phyloP scores from a whole-genome alignment of 2,113 vertebrate genomes.

The Eonycteris spelaea region DNA sequence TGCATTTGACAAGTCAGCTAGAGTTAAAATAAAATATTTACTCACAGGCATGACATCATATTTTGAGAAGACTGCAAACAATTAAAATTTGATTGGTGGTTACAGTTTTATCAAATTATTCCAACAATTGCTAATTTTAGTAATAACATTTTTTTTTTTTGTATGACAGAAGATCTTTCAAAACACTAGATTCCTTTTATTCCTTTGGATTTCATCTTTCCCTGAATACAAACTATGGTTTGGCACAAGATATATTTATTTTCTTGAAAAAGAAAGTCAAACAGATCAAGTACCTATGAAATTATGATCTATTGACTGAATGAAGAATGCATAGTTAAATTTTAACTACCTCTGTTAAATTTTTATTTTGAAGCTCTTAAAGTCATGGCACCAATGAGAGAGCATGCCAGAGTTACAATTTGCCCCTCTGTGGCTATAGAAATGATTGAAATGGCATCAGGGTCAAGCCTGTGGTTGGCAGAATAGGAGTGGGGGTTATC shows the following conservation, averaged over 20 bases:
- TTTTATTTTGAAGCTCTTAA: neutral
- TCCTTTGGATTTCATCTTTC: neutral
- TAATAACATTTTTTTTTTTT: neutral
- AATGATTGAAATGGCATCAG: neutral
- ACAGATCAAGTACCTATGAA: neutral
- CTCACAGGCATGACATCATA: neutral
- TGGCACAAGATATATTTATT: neutral
- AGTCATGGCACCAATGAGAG: neutral
- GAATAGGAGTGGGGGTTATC: too few species aligned
- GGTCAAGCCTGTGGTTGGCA: neutral
- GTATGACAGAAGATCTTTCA: neutral
- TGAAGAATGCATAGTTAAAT: neutral
- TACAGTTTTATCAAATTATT: neutral
- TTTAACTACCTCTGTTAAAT: neutral
- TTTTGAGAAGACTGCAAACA: neutral
- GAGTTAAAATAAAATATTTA: neutral
- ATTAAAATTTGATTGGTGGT: neutral
- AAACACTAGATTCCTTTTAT: neutral
- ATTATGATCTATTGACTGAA: neutral
- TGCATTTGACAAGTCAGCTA: neutral
- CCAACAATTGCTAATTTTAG: neutral
- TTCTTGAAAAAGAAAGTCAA: constrained; percentile 31
- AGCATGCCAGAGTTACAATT: neutral
- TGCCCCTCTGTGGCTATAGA: neutral
- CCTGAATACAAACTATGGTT: neutral